These are phyloP conservation scores for Himalopsyche tibetana DNA, from an alignment of 2,888 invertebrate genomes.

Conservation along the genomic window DNA sequence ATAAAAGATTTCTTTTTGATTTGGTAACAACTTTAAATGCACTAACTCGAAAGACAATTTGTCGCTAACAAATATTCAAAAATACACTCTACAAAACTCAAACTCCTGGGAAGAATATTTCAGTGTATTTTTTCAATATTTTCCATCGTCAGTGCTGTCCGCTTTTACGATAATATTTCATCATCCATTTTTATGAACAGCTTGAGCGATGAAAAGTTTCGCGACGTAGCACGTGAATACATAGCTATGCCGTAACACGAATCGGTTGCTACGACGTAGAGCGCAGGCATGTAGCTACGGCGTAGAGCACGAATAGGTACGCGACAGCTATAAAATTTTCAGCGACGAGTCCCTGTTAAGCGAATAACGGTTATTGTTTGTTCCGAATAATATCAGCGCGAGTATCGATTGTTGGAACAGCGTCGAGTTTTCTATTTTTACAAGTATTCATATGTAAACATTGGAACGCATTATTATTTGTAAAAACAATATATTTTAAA, in stretches of 20 bases:
- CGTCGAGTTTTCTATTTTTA: background rate
- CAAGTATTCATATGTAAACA: background rate
- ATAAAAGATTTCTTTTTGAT: no score
- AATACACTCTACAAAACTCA: background rate
- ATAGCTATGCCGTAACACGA: background rate
- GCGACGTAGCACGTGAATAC: conserved; percentile 5
- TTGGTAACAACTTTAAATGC: no score
- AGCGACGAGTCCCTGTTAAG: conserved; percentile 1
- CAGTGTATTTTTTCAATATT: conserved; percentile 12
- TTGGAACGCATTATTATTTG: conserved; percentile 5
- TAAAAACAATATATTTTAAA: background rate
- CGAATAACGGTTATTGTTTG: conserved; percentile 22
- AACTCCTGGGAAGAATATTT: background rate
- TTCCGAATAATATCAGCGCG: background rate
- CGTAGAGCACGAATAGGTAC: conserved; percentile 10
- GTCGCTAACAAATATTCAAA: no score
- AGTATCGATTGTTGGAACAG: conserved; percentile 9
- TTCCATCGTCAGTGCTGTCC: background rate
- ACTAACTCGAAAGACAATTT: background rate
- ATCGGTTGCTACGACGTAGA: background rate
- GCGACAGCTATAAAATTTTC: conserved; percentile 19
- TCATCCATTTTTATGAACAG: conserved; percentile 17
- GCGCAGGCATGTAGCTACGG: background rate
- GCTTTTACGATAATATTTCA: conserved; percentile 30
- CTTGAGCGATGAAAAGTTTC: conserved; percentile 11